These are phyloP conservation scores for Cuniculus paca DNA, from an alignment of 2,797 vertebrate species.

Conservation along the genomic window DNA sequence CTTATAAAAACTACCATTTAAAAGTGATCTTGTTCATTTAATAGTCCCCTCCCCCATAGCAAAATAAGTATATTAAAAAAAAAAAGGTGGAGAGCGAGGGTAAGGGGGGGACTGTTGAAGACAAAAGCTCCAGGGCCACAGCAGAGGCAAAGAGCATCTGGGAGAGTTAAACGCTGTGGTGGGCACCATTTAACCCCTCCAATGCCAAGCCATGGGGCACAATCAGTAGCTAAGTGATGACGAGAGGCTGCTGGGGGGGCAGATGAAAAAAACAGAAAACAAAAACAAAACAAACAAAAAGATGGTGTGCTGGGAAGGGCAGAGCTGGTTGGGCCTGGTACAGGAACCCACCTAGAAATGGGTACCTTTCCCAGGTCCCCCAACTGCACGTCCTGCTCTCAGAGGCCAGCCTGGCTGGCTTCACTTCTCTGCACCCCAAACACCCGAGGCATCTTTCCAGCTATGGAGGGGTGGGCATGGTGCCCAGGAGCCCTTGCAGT, in stretches of 20 bases:
- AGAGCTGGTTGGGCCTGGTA: neutral
- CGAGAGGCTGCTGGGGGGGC: constrained; percentile 28
- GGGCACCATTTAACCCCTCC: constrained; percentile 50
- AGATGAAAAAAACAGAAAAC: neutral
- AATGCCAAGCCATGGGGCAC: constrained; percentile 55
- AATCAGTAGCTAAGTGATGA: constrained; percentile 82
- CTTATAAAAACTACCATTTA: constrained; percentile 89
- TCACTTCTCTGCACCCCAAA: constrained; percentile 5
- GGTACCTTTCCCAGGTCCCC: neutral
- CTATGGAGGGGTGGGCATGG: neutral
- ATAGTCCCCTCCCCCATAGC: constrained; percentile 80
- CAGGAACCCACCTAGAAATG: neutral
- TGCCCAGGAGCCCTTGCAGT: constrained; percentile 55
- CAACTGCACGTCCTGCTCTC: neutral
- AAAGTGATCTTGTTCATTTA: constrained; percentile 85
- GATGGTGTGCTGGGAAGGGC: constrained; percentile 54
- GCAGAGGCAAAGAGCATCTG: constrained; percentile 59
- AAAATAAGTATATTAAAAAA: constrained; percentile 87
- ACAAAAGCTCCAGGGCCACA: constrained; percentile 71
- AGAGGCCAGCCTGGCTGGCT: constrained; percentile 12
- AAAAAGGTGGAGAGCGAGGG: constrained; percentile 8
- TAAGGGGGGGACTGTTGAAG: constrained; percentile 34
- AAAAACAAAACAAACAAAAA: neutral
- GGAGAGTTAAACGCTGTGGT: constrained; percentile 29
- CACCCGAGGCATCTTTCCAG: constrained; percentile 78